phyloP scores from a whole-genome alignment of 2,888 invertebrate genomes.

The Phytoseiulus persimilis region DNA sequence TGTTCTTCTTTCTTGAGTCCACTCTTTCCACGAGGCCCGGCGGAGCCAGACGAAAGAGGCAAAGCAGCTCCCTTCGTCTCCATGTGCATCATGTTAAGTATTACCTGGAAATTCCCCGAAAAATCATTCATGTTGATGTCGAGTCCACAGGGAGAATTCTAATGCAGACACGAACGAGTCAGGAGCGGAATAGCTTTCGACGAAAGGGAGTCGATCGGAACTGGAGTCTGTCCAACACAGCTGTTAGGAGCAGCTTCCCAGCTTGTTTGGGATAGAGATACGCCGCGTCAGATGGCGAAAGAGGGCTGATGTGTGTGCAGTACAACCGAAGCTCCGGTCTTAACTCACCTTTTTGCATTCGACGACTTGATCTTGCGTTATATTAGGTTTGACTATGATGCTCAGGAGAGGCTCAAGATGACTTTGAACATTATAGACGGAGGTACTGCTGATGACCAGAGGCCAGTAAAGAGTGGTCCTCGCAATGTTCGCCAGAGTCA shows the following conservation, averaged over 20 bases:
- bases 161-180: no score
- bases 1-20: conserved; percentile 41
- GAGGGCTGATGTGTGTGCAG: no score
- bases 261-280: no score
- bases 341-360: conserved; percentile 66
- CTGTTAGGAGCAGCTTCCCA: no score
- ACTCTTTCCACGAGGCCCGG: conserved; percentile 43
- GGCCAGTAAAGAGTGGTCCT: conserved; percentile 69
- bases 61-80: conserved; percentile 76
- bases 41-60: conserved; percentile 57
- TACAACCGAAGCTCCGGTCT: no score
- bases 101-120: no score
- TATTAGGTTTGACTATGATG: conserved; percentile 68
- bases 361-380: conserved; percentile 75
- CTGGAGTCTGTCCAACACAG: no score
- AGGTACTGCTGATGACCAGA: conserved; percentile 73
- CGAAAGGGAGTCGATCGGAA: no score
- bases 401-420: conserved; percentile 71
- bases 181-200: no score
- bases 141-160: no score
- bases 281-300: no score
- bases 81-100: conserved; percentile 68
- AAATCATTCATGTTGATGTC: no score
- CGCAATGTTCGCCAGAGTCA: conserved; percentile 62
- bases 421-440: conserved; percentile 72